Conservation (phyloP, 2,888 invertebrate genomes). For the Phortica magna region DNA sequence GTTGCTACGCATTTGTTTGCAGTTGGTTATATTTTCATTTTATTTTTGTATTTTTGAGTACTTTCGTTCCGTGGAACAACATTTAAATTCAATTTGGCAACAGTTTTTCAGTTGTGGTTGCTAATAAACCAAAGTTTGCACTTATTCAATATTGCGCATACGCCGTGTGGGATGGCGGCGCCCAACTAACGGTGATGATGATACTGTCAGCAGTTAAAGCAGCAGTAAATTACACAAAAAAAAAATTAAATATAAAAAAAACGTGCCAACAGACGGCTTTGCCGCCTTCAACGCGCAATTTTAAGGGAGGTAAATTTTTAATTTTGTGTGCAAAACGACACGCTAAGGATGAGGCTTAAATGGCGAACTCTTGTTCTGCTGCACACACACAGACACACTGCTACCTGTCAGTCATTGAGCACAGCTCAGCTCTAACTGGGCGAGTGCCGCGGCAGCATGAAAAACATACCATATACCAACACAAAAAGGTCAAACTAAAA, state of each 20-base stretch:
- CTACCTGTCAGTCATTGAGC: not conserved
- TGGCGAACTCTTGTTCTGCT: not conserved
- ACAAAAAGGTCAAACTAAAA: conserved; percentile 58
- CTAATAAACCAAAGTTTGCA: conserved; percentile 27
- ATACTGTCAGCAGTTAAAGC: not conserved
- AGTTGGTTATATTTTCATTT: not conserved
- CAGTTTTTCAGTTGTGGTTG: conserved; percentile 11
- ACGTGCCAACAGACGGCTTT: not conserved
- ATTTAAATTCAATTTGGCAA: conserved; percentile 23
- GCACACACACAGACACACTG: not conserved
- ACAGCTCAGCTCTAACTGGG: not conserved
- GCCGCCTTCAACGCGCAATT: not conserved
- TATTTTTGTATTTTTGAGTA: conserved; percentile 19
- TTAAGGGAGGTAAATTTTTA: conserved; percentile 24
- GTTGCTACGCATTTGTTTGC: not conserved
- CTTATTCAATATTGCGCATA: conserved; percentile 22
- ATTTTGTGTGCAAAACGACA: conserved; percentile 3
- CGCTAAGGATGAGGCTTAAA: not conserved
- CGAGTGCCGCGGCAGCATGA: not conserved
- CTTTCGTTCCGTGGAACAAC: conserved; percentile 1
- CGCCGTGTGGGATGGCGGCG: conserved; percentile 2
- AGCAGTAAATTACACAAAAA: not conserved
- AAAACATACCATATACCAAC: conserved; percentile 15
- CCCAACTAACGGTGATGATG: not conserved
- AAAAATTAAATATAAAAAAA: not conserved